Evolutionary conservation across 2,888 invertebrate species (phyloP), one percentile per base, ranked within the genome.

Genomic region (Ophion slaviceki): DNA sequence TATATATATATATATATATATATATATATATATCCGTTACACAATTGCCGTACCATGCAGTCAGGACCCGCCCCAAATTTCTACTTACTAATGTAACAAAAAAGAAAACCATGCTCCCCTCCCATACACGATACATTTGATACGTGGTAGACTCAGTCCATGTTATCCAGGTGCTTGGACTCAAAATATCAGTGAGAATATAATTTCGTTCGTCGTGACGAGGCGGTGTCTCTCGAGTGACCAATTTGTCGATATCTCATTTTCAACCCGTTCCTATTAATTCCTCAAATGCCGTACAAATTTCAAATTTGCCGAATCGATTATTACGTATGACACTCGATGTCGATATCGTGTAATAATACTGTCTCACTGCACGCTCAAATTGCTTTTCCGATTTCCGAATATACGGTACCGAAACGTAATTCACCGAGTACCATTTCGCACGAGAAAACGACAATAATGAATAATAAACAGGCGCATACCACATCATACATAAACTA

Each of bases 301-400:
- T 28, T 32, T 45, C 66, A 71, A 36, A n/a, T 84, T 36, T 66
- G 75, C 61, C 66, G 57, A 85, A 72, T 76, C 62, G 40, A 79
- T 82, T 76, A 72, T 67, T 47, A 47, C 47, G 47, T 0, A 72
- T 47, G 76, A 76, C 64, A 82, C 40, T 20, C 53, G 45, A 72
- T 80, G 36, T 76, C 53, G 76, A 82, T 85, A 80, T 72, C 71
- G 75, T 61, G 47, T 72, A 83, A 85, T 85, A 85, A 85, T 82
- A 85, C 85, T 85, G 85, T 85, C 79, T 85, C 76, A 80, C 76
- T 76, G 67, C 77, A 61, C n/a, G n/a, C 24, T n/a, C 59, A 5
- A 28, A 47, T 85, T 53, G 59, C 61, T 57, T 76, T 28, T 68
- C 61, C 7, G 17, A 57, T 67, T 14, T 74, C 57, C 24, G 66